Percentiles rank a stretch among this genome's conserved stretches.
Evolutionary conservation across 2,888 invertebrate genomes (phyloP).

Genomic region (Scaeva pyrastri): DNA sequence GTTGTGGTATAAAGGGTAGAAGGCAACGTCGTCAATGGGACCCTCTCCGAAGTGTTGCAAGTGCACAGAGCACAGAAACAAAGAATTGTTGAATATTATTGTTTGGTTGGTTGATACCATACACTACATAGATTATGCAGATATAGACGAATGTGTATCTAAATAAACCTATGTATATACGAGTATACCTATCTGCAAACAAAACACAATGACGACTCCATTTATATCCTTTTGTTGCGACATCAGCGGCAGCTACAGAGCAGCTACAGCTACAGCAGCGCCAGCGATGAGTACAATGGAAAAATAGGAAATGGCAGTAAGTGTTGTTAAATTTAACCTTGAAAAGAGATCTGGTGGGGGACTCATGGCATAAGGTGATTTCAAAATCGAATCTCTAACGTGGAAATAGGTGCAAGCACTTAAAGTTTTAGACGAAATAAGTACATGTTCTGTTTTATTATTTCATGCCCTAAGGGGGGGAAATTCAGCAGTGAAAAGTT

Average conservation of each 20-base stretch:
- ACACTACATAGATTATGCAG: not conserved
- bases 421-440: slow-evolving; percentile 1
- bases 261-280: no score
- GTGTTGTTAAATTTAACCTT: slow-evolving; percentile 43
- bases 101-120: not conserved
- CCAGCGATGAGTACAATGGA: not conserved
- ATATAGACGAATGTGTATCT: not conserved
- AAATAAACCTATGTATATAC: not conserved
- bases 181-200: no score
- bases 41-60: slow-evolving; percentile 7
- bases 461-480: no score
- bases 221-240: slow-evolving; percentile 53
- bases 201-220: slow-evolving; percentile 44
- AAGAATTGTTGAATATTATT: slow-evolving; percentile 22
- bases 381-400: not conserved
- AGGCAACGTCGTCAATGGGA: not conserved
- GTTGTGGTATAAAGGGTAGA: not conserved
- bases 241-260: no score
- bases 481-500: not conserved
- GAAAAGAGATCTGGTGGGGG: slow-evolving; percentile 12
- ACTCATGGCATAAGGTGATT: not conserved
- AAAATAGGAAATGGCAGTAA: slow-evolving; percentile 39
- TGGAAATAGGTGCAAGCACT: not conserved
- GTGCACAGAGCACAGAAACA: not conserved
- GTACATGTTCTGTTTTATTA: not conserved